These are phyloP conservation scores for Pseudochirops cupreus DNA, from an alignment of 2,797 vertebrate species.

Conservation along the genomic window DNA sequence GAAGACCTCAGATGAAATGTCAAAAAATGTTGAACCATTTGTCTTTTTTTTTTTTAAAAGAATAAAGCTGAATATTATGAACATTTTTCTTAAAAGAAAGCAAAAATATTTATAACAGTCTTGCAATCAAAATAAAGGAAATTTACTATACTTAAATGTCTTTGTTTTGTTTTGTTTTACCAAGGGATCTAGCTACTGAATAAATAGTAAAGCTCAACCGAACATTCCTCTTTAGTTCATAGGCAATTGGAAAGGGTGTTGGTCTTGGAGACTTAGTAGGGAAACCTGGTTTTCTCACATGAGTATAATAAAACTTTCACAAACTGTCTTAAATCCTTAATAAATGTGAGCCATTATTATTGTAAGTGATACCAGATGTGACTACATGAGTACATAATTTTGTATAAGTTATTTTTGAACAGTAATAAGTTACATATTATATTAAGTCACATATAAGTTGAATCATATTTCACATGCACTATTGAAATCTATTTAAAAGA, in stretches of 20 bases:
- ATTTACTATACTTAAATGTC: neutral
- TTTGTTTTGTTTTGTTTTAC: neutral
- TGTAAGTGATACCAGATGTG: neutral
- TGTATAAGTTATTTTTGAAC: neutral
- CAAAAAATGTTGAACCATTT: neutral
- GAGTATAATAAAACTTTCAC: neutral
- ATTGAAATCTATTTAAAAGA: neutral
- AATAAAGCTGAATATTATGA: neutral
- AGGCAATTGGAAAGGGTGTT: neutral
- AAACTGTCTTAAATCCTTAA: neutral
- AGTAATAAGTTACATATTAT: neutral
- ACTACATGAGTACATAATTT: neutral
- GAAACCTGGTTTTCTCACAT: neutral
- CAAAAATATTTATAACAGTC: neutral
- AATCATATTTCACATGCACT: neutral
- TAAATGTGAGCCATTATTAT: neutral
- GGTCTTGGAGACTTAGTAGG: neutral
- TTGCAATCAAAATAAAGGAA: neutral
- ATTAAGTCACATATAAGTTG: neutral
- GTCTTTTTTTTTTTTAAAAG: too few species aligned
- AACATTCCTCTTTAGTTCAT: neutral
- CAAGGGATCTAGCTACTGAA: neutral
- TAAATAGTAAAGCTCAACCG: neutral
- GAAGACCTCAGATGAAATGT: neutral
- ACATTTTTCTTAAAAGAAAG: neutral